A percentile compares a stretch with the other conserved stretches of the same genome.
phyloP scores from a whole-genome alignment of 2,113 vertebrate species.

The Elephas maximus region DNA sequence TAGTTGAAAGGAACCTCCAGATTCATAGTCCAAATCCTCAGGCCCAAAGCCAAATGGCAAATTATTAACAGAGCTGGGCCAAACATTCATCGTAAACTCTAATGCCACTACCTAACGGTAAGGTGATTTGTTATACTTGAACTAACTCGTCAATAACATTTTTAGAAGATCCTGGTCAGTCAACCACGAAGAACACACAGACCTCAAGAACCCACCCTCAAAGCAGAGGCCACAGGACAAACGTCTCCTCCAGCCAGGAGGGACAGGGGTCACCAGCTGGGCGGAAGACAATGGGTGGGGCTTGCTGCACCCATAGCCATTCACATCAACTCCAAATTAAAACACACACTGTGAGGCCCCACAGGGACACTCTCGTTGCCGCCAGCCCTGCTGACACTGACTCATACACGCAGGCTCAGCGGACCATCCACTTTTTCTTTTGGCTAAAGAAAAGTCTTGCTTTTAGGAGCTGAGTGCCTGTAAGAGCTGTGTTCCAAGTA shows the following conservation, averaged over 20 bases:
- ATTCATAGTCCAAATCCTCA: neutral
- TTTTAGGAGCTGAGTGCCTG: neutral
- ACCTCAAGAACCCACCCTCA: neutral
- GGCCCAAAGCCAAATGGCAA: neutral
- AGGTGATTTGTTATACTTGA: neutral
- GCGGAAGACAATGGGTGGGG: neutral
- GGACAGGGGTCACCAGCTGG: no score
- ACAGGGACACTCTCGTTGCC: neutral
- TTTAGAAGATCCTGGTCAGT: neutral
- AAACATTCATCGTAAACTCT: neutral
- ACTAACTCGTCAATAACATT: neutral
- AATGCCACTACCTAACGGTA: neutral
- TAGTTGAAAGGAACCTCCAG: conserved; percentile 32
- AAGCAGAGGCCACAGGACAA: neutral
- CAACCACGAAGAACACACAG: neutral
- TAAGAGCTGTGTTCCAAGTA: neutral
- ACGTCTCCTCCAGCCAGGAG: neutral
- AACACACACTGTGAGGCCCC: neutral
- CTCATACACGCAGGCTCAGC: neutral
- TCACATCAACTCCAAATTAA: neutral
- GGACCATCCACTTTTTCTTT: neutral
- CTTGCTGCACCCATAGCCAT: no score
- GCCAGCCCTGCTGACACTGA: neutral
- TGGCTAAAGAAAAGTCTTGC: neutral
- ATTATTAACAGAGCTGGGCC: neutral